Evolutionary conservation across 2,888 invertebrate species (phyloP), one percentile per base, ranked within the genome.

Genomic region (Lomographa bimaculata): DNA sequence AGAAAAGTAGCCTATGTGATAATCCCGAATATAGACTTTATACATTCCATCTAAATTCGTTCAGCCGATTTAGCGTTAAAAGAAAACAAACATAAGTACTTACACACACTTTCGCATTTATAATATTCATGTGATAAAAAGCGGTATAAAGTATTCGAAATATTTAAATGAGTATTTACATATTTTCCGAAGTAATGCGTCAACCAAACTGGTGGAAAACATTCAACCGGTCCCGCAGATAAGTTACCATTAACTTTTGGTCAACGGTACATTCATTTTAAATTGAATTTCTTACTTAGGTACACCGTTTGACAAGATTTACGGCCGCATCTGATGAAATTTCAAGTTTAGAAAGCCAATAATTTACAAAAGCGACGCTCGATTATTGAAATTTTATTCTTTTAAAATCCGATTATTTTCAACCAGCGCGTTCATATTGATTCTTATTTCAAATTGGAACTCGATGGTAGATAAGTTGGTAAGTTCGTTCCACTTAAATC

Each of bases 271-370:
- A 9, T 23, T 12, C 8, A 0, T 23, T 16, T 12, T 9, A 20
- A 20, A 30, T 30, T 30, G 20, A 29, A n/a, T 32, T 32, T 32
- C 9, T 32, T 23, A 17, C 17, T 18, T 33, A 19, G 14, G 14
- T 25, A 19, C 20, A 17, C 26, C 28, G 40, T 46, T 43, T 48
- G 45, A 55, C 27, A 61, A 32, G 59, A 61, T 61, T 61, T 61
- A 60, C 57, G 48, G 43, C 39, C 16, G 24, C 8, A 19, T 12
- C 8, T 19, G 19, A 37, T 35, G 38, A 52, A 54, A 54, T 36
- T 39, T 55, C 25, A 50, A 42, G 45, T 46, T 52, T 50, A 34
- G 37, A 52, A 48, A 59, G 46, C 33, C 40, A 54, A 48, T 51
- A 55, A 59, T 55, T 55, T 34, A 34, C 19, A 24, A 23, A 24